Conservation (phyloP, 1,140 invertebrate species). For the Drosophila littoralis region DNA sequence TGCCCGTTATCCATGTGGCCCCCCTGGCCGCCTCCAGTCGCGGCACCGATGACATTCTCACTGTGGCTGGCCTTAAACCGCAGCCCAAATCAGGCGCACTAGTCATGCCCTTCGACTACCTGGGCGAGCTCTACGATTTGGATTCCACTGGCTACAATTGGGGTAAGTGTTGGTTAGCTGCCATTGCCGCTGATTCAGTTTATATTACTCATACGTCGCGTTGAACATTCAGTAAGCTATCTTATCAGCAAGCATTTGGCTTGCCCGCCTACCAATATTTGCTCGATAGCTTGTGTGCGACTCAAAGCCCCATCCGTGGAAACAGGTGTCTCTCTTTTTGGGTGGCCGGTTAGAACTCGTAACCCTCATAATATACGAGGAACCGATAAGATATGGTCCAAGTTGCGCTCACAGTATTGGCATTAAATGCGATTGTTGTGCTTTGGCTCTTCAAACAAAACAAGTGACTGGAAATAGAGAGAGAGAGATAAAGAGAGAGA, state of each 20-base stretch:
- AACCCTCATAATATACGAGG: neutral
- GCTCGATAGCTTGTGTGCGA: constrained; percentile 74
- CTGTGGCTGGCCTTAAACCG: constrained; percentile 64
- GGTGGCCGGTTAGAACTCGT: constrained; percentile 13
- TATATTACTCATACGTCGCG: constrained; percentile 71
- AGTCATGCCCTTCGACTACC: constrained; percentile 59
- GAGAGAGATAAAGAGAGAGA: neutral
- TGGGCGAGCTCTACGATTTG: constrained; percentile 76
- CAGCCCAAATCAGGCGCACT: constrained; percentile 65
- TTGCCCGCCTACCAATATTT: constrained; percentile 73
- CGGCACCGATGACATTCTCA: constrained; percentile 67
- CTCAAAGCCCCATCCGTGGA: constrained; percentile 2
- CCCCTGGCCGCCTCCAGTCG: constrained; percentile 48
- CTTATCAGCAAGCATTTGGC: constrained; percentile 55
- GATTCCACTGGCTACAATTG: constrained; percentile 75
- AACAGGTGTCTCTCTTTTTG: constrained; percentile 38
- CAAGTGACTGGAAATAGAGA: constrained; percentile 26
- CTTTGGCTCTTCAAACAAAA: constrained; percentile 61
- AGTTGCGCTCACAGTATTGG: constrained; percentile 39
- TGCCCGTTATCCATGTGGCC: constrained; percentile 41
- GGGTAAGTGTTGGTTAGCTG: constrained; percentile 63
- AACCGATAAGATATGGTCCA: constrained; percentile 62
- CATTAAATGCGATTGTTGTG: constrained; percentile 66
- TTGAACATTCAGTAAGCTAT: constrained; percentile 44
- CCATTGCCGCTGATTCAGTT: constrained; percentile 60